Percentiles rank a stretch among this genome's conserved stretches.
These are phyloP conservation scores for Gobius niger DNA, from an alignment of 2,113 vertebrate genomes.

Conservation along the genomic window DNA sequence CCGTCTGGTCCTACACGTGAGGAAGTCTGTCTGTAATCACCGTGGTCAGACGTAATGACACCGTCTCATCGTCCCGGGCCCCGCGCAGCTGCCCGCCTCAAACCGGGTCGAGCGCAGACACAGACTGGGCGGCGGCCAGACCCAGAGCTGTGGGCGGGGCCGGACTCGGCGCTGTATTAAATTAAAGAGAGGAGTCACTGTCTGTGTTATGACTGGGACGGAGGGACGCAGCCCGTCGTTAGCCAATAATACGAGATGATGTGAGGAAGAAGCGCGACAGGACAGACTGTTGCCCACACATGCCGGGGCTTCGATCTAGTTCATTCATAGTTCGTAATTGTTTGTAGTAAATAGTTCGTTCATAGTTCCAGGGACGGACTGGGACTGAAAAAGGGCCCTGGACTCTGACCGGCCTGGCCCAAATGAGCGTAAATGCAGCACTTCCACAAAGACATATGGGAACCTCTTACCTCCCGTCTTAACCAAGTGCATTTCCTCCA, in stretches of 20 bases:
- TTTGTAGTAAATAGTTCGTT: too few species aligned
- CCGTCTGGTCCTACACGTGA: neutral
- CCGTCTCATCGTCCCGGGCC: neutral
- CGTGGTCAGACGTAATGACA: slow-evolving; percentile 1
- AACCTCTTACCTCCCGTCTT: too few species aligned
- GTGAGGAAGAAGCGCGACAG: neutral
- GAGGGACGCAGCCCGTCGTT: neutral
- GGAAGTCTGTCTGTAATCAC: slow-evolving; percentile 1
- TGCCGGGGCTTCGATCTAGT: too few species aligned
- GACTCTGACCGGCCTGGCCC: too few species aligned
- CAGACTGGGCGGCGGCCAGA: slow-evolving; percentile 6
- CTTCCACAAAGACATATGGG: too few species aligned
- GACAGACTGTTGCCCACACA: too few species aligned
- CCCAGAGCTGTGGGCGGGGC: neutral
- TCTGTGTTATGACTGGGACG: slow-evolving; percentile 2
- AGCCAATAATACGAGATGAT: neutral
- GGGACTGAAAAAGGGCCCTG: too few species aligned
- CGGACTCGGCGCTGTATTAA: neutral
- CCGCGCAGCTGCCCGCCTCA: neutral
- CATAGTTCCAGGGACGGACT: too few species aligned
- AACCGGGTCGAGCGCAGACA: neutral
- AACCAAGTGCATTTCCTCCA: too few species aligned
- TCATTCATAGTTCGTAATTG: too few species aligned
- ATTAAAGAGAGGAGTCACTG: neutral
- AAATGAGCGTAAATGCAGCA: too few species aligned